Conservation (phyloP, 2,888 invertebrate genomes). For the Noctua janthina region DNA sequence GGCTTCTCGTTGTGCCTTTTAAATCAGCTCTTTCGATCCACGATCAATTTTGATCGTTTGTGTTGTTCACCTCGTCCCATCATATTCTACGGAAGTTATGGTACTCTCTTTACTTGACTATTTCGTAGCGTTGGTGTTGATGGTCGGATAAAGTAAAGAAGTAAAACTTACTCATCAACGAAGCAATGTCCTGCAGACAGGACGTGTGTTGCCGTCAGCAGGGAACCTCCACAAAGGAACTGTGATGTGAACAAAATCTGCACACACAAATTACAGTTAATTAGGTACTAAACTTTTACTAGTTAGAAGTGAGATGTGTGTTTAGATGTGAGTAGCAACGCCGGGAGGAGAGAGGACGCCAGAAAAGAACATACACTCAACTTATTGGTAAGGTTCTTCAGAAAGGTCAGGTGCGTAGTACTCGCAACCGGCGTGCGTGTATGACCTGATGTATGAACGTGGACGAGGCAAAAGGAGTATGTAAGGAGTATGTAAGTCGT, state of each 20-base stretch:
- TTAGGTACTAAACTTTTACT: background rate
- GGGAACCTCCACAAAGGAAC: conserved; percentile 79
- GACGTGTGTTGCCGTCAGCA: conserved; percentile 78
- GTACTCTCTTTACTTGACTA: background rate
- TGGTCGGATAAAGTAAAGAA: background rate
- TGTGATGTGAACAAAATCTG: conserved; percentile 73
- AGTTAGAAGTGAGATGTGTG: background rate
- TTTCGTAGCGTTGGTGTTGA: background rate
- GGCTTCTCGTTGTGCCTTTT: background rate
- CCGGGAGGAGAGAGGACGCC: background rate
- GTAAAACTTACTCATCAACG: conserved; percentile 72
- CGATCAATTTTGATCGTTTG: background rate
- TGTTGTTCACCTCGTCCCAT: background rate
- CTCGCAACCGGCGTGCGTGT: too few species aligned
- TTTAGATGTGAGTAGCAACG: background rate
- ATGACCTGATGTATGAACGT: too few species aligned
- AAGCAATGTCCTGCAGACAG: conserved; percentile 85
- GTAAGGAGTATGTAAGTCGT: too few species aligned
- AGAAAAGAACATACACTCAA: too few species aligned
- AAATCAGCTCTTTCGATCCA: background rate
- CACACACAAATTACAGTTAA: background rate
- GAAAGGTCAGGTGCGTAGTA: too few species aligned
- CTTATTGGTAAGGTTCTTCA: too few species aligned
- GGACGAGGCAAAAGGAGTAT: too few species aligned
- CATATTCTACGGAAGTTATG: background rate